A percentile compares a stretch with the other conserved stretches of the same genome.
These are phyloP conservation scores for Pogonognathellus flavescens DNA, from an alignment of 1,140 invertebrate genomes.

Conservation along the genomic window DNA sequence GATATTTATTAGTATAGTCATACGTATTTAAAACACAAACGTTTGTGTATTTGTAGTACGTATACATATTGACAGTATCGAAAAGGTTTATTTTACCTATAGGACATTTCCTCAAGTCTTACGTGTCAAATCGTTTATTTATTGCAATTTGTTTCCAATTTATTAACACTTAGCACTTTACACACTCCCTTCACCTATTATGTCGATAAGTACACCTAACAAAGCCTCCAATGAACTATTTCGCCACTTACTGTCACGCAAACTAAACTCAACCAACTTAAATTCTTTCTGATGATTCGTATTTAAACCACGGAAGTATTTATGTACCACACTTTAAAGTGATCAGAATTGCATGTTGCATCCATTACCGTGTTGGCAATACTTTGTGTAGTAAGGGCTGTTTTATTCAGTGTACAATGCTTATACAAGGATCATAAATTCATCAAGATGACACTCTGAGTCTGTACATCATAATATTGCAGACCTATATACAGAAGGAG, in stretches of 20 bases:
- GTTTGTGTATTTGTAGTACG: too few relatives aligned
- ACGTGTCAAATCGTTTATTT: too few relatives aligned
- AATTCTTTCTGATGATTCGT: background rate
- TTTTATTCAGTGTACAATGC: background rate
- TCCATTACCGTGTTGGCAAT: background rate
- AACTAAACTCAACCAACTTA: background rate
- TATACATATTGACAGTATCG: too few relatives aligned
- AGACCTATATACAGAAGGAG: background rate
- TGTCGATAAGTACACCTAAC: too few relatives aligned
- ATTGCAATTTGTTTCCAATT: too few relatives aligned
- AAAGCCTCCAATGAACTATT: background rate
- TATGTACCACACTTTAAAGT: background rate
- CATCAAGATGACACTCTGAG: background rate
- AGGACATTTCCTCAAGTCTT: background rate
- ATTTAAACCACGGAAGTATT: background rate
- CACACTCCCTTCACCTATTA: too few relatives aligned
- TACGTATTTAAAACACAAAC: too few relatives aligned
- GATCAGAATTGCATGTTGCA: background rate
- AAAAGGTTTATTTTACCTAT: too few relatives aligned
- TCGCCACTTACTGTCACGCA: background rate
- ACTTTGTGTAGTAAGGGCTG: background rate
- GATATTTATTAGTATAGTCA: background rate
- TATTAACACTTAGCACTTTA: too few relatives aligned
- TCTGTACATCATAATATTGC: background rate
- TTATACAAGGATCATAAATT: background rate